These are phyloP conservation scores for Melanaphis sacchari DNA, from an alignment of 1,140 invertebrate genomes.

Conservation along the genomic window DNA sequence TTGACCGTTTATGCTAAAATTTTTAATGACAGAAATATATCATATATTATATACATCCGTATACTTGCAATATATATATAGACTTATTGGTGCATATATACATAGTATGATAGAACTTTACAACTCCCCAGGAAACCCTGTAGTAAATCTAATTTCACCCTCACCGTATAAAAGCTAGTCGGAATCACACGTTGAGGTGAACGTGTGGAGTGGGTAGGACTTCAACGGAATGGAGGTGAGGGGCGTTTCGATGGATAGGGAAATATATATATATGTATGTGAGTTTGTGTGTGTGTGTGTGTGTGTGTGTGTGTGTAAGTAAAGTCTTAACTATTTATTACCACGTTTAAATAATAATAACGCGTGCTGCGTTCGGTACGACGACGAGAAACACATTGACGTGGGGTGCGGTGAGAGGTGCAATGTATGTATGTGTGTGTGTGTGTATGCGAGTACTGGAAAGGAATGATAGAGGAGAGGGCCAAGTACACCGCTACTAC, in stretches of 20 bases:
- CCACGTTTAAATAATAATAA: slow-evolving; percentile 53
- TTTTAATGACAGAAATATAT: not conserved
- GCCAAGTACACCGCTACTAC: not conserved
- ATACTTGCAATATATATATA: not conserved
- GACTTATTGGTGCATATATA: not conserved
- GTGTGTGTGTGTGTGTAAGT: too few relatives aligned
- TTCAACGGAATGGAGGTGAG: not conserved
- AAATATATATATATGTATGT: not conserved
- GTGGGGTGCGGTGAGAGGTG: too few relatives aligned
- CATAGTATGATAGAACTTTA: not conserved
- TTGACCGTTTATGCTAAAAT: not conserved
- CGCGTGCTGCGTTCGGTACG: not conserved
- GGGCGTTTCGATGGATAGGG: not conserved
- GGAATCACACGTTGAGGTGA: not conserved
- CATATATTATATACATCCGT: not conserved
- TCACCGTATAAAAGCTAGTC: not conserved
- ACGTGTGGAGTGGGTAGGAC: not conserved
- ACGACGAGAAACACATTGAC: not conserved
- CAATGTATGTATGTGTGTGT: not conserved
- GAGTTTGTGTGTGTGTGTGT: too few relatives aligned
- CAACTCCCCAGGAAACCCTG: not conserved
- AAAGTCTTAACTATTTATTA: slow-evolving; percentile 45
- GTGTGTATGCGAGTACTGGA: not conserved
- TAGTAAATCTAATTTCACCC: slow-evolving; percentile 35
- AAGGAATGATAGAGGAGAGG: not conserved